phyloP scores from a whole-genome alignment of 2,797 vertebrate species.

The Threskiornis aethiopicus region DNA sequence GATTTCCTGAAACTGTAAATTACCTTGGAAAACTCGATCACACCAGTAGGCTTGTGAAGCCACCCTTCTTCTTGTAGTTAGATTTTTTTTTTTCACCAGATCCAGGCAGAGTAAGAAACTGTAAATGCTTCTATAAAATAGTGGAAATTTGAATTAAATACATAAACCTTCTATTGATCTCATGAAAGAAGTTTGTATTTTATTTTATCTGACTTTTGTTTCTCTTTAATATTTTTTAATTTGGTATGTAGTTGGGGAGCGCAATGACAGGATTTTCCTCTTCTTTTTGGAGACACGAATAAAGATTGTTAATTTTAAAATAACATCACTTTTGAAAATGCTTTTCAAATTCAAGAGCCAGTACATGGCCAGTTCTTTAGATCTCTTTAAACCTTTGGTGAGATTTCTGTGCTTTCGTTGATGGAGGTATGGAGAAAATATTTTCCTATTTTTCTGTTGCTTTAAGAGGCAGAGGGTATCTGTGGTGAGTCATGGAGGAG shows the following conservation, averaged over 20 bases:
- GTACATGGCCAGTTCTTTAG: neutral
- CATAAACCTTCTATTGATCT: neutral
- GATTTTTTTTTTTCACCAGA: neutral
- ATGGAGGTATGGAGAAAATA: neutral
- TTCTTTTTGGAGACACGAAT: neutral
- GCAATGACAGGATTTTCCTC: neutral
- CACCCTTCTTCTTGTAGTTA: neutral
- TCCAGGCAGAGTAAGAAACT: neutral
- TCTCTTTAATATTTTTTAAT: neutral
- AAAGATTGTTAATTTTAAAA: neutral
- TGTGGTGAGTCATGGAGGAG: slow-evolving; percentile 14
- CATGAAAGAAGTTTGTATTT: neutral
- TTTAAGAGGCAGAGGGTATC: slow-evolving; percentile 4
- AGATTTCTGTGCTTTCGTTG: neutral
- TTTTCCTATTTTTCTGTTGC: neutral
- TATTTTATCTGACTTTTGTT: neutral
- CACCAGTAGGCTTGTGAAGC: neutral
- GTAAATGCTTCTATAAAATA: neutral
- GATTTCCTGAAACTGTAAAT: neutral
- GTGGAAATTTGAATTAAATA: neutral
- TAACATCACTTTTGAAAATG: neutral
- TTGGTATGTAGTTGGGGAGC: neutral
- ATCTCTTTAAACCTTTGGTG: neutral
- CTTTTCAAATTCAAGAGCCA: neutral
- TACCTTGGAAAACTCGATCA: neutral